These are phyloP conservation scores for Hofmannophila pseudospretella DNA, from an alignment of 2,888 invertebrate species.

Conservation along the genomic window DNA sequence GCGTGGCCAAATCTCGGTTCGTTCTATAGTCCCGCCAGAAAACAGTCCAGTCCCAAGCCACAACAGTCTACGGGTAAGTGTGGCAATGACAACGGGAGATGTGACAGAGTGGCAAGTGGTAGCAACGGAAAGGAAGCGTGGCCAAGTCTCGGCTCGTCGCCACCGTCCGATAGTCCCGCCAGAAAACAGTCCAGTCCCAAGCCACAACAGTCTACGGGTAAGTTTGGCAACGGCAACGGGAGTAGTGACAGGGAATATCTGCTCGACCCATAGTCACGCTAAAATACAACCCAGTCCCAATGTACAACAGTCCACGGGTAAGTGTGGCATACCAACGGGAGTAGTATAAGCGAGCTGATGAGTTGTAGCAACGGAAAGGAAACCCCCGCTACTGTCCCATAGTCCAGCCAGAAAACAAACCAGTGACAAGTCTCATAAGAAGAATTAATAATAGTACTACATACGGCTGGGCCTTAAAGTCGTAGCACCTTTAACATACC, in stretches of 20 bases:
- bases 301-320: conserved; percentile 47
- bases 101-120: conserved; percentile 36
- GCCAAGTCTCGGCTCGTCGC: conserved; percentile 82
- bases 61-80: conserved; percentile 39
- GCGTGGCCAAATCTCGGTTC: conserved; percentile 85
- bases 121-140: conserved; percentile 83
- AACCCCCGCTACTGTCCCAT: no score
- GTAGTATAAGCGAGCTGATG: no score
- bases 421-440: no score
- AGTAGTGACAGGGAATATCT: conserved; percentile 36
- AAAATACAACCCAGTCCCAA: conserved; percentile 59
- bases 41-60: conserved; percentile 60
- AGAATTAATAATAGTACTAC: no score
- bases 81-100: conserved; percentile 13
- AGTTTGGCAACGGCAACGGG: conserved; percentile 12
- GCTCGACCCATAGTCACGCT: conserved; percentile 62
- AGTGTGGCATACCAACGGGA: conserved; percentile 4
- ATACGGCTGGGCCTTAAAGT: no score
- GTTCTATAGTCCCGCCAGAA: conserved; percentile 54
- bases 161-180: conserved; percentile 62
- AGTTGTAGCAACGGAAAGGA: no score
- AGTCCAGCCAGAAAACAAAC: no score
- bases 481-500: no score
- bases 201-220: conserved; percentile 48
- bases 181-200: conserved; percentile 59